These are phyloP conservation scores for Congeria kusceri DNA, from an alignment of 2,888 invertebrate species.

Conservation along the genomic window DNA sequence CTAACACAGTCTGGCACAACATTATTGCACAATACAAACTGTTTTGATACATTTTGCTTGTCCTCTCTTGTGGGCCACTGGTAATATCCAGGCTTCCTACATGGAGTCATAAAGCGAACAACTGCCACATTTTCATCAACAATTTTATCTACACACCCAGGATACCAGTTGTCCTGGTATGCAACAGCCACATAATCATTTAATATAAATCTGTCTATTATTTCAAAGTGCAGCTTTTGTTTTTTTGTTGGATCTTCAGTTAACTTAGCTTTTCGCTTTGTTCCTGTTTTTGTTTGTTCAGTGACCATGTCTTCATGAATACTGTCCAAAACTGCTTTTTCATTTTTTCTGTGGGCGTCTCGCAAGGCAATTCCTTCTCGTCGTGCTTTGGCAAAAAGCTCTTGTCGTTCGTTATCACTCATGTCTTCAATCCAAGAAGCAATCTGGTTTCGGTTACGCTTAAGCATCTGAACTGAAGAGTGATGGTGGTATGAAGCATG, in stretches of 20 bases:
- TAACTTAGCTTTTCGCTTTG: neutral
- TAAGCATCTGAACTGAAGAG: constrained; percentile 51
- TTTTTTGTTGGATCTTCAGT: neutral
- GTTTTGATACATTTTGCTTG: too few species aligned
- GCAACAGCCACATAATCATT: constrained; percentile 43
- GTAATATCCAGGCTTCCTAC: constrained; percentile 15
- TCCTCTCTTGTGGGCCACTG: too few species aligned
- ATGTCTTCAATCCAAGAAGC: constrained; percentile 36
- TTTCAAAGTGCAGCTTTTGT: neutral
- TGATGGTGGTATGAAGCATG: constrained; percentile 55
- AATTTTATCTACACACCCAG: neutral
- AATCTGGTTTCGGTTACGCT: constrained; percentile 40
- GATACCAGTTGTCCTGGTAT: constrained; percentile 29
- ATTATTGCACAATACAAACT: too few species aligned
- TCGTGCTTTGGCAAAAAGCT: constrained; percentile 7
- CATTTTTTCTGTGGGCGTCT: constrained; percentile 4
- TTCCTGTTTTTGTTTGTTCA: neutral
- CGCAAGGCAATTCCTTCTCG: constrained; percentile 20
- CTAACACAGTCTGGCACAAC: too few species aligned
- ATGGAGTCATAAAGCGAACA: constrained; percentile 15
- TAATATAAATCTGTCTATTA: neutral
- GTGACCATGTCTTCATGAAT: constrained; percentile 14
- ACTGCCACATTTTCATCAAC: neutral
- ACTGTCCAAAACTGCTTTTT: constrained; percentile 8
- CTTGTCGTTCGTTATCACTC: neutral